Evolutionary conservation across 2,888 invertebrate genomes (phyloP), one percentile per base, ranked within the genome.

Genomic region (Polia nebulosa): DNA sequence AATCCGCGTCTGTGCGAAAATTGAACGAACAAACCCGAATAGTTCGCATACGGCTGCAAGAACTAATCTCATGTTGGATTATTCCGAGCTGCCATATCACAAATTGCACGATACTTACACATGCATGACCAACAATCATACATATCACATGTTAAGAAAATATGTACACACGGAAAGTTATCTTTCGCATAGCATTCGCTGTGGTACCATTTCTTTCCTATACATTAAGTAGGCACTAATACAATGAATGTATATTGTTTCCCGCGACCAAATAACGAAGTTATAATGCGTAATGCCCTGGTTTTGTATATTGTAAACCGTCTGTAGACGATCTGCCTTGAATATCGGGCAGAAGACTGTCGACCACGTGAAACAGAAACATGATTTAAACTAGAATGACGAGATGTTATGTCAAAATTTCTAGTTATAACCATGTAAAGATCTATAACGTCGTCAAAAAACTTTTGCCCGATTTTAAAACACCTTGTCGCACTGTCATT

Each of bases 161-260:
- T 82, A 85, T 86, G 82, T 83, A 86, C 84, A 83, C 81, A 82
- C 72, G 80, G 80, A 85, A 84, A 83, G 84, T 82, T 80, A 77
- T 67, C 68, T 60, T 63, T 80, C 71, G 64, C 71, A 73, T 78
- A 84, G 69, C 73, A 55, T 79, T 56, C 76, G 69, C 76, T 80
- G 84, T 82, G 79, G 77, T 84, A 84, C 78, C 70, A 78, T 71
- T 73, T 62, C 76, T 72, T 71, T 71, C 85, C 84, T 88, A 88
- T 83, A 90, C 79, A 83, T 81, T 82, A 83, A 84, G 85, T 88
- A 90, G 89, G 90, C 89, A 91, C 90, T 88, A 88, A 85, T 80
- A 87, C 81, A 87, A 86, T 80, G 80, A 83, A 82, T 83, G 71
- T 70, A 45, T 82, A 83, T 85, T 84, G 82, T 80, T 87, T 86